A percentile compares a stretch with the other conserved stretches of the same genome.
Conservation (phyloP, 2,797 vertebrate genomes). For the Ctenopoma kingsleyae region DNA sequence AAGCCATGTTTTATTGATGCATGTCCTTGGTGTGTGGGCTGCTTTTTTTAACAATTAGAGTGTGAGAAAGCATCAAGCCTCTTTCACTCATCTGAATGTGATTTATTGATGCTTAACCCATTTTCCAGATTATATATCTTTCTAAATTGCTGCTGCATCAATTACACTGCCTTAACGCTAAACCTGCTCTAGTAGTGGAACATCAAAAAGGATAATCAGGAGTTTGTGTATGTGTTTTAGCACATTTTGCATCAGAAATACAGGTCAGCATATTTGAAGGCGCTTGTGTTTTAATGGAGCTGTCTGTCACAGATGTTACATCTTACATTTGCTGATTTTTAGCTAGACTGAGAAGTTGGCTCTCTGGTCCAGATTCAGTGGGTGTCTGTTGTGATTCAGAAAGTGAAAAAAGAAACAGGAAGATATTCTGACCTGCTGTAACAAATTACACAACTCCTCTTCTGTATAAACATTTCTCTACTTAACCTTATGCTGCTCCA, state of each 20-base stretch:
- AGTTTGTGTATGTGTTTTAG: conserved; percentile 24
- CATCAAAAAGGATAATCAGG: conserved; percentile 27
- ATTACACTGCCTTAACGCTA: conserved; percentile 33
- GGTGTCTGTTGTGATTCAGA: conserved; percentile 52
- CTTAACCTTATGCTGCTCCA: conserved; percentile 34
- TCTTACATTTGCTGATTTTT: conserved; percentile 42
- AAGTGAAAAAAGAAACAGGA: conserved; percentile 39
- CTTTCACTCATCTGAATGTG: conserved; percentile 65
- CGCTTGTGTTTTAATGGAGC: conserved; percentile 30
- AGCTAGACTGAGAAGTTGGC: conserved; percentile 18
- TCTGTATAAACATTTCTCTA: conserved; percentile 39
- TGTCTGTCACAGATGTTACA: conserved; percentile 40
- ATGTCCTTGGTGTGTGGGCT: conserved; percentile 66
- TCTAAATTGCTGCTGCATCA: conserved; percentile 60
- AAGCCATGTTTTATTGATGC: conserved; percentile 82
- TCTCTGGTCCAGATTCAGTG: conserved; percentile 29
- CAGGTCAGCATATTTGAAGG: conserved; percentile 38
- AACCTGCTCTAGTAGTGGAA: conserved; percentile 26
- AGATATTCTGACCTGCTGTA: conserved; percentile 37
- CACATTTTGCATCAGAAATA: conserved; percentile 29
- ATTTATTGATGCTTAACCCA: conserved; percentile 79
- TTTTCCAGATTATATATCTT: conserved; percentile 57
- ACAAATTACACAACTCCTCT: conserved; percentile 40
- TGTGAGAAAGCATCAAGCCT: conserved; percentile 58
- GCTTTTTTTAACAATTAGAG: conserved; percentile 63